Evolutionary conservation across 2,113 vertebrate species (phyloP), one percentile per base, ranked within the genome.

Genomic region (Albula glossodonta): DNA sequence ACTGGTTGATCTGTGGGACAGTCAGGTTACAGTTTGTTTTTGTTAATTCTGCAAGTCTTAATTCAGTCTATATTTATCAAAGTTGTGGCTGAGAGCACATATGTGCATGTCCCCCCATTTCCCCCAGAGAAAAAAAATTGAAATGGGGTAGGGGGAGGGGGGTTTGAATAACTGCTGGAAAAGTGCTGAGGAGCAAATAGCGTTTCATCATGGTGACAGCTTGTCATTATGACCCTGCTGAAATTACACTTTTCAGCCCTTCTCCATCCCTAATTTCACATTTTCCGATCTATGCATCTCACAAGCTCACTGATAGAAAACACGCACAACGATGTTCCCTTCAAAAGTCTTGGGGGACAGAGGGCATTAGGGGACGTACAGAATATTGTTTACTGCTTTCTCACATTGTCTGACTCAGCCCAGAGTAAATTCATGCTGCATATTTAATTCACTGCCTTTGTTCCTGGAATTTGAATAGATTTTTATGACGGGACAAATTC

Each of bases 1-100:
- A 2, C 53, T 56, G 53, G 53, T 12, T 12, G 12, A 56, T 56
- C 53, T 56, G 53, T 12, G 12, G 1, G 53, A 9, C 53, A 56
- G 6, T 0, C 53, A 56, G 53, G 12, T 9, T 9, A 56, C 53
- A 56, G 53, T 9, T 9, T 56, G 53, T 56, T 56, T 84, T 85
- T 85, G 86, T 86, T 88, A 87, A 88, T 87, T 78, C 81, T 79
- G 81, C 83, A 86, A 88, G 81, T 84, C 85, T 51, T 81, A 82
- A 86, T 83, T n/a, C 66, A 60, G 86, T 77, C 53, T 83, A 78
- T 53, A 79, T 82, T 60, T 82, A 87, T 87, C 57, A 84, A 50
- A 87, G 83, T 84, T 84, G 78, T 83, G 79, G 78, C 74, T 51
- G 66, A 66, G 15, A n/a, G 22, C 78, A 66, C 81, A 82, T 87